Evolutionary conservation across 2,113 vertebrate genomes (phyloP), one percentile per base, ranked within the genome.

Genomic region (Sisor rabdophorus): DNA sequence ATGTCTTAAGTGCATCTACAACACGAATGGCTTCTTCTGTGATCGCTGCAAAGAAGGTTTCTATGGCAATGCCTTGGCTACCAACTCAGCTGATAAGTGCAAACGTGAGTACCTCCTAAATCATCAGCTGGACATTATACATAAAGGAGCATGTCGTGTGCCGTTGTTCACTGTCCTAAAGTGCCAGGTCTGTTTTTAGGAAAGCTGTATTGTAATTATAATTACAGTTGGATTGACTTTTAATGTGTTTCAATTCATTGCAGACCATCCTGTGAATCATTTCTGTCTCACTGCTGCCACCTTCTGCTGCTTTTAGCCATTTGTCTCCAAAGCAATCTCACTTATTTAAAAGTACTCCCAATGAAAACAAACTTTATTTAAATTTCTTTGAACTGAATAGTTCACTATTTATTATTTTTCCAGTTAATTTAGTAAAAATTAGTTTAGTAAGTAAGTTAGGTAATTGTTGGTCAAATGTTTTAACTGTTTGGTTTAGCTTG

Each of bases 1-100:
- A 84, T 99, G 97, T 71, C 89, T 96, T 69, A 96, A 95, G 80
- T 99, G 97, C 86, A 86, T 95, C 87, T 76, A 98, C 89, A 94
- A 96, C 90, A 99, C 97, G 0, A 84, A 88, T 0, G 95, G 97
- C 54, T 90, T 89, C 86, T 88, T 92, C 89, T 99, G 97, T 0
- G 93, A 97, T 82, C 93, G 90, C 83, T 99, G 97, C 93, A 93
- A 89, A 67, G 90, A 93, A 0, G 96, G 95, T 26, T 98, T 92
- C 90, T 97, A 91, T 0, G 95, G 95, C 72, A 93, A 96, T 74
- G 90, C 96, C 0, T 78, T 94, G 81, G 92, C 93, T n/a, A 0
- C 87, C 0, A 86, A 91, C 71, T 89, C 91, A 1, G 84, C 89
- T 0, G 93, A 95, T 78, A 98, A 96, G 79, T 98, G 96, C 92